Evolutionary conservation across 2,797 vertebrate genomes (phyloP), one percentile per base, ranked within the genome.

Genomic region (Pelochelys cantorii): DNA sequence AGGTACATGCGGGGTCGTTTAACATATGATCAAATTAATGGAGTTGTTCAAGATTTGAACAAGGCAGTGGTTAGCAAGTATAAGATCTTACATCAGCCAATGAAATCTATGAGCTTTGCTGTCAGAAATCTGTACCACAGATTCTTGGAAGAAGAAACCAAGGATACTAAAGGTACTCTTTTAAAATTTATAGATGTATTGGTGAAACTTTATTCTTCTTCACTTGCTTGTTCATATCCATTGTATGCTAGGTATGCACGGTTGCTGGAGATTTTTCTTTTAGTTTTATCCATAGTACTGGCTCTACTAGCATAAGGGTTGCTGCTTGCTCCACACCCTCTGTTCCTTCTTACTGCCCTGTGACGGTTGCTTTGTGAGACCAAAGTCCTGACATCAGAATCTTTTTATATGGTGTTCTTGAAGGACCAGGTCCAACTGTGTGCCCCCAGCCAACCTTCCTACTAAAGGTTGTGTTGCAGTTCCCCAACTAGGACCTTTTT

Each of bases 1-100:
- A 99, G 99, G 94, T 99, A 99, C 95, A 98, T 99, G 99, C 99
- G 98, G 94, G 99, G 99, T 22, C 99, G 99, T 3, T 94, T 99
- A 13, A 98, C 98, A 0, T 98, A 98, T 3, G 98, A 98, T 25
- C 98, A 99, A 90, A 96, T 99, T 27, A 99, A 99, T 31, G 94
- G 96, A 13, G 98, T 97, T 0, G 96, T 99, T 83, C 84, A 98
- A 91, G 98, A 97, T 85, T 94, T 99, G 1, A 99, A 99, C 96
- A 93, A 97, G 12, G 98, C 99, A 0, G 88, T 99, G 31, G 87
- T 90, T 9, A 94, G 94, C 74, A 99, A 99, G 94, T 99, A 99
- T 88, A 99, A 98, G 95, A 99, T 99, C 92, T 6, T 99, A 29
- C 93, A 97, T 53, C 98, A 98, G 71, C 93, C 99, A 1, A 10